Conservation (phyloP, 2,888 invertebrate genomes). For the Philereme transversata region DNA sequence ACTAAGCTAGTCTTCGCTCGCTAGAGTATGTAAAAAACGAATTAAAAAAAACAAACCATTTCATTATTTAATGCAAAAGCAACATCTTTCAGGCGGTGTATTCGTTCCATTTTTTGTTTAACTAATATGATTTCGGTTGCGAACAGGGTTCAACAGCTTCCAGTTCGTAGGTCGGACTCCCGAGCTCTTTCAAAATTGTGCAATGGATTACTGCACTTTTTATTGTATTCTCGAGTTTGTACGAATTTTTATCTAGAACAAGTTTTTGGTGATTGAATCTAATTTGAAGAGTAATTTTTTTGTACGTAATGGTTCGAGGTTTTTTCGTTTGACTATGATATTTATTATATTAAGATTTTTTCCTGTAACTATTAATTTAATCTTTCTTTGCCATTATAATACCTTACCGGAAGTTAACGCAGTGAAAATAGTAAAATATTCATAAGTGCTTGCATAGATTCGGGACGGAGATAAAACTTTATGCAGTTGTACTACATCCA, state of each 20-base stretch:
- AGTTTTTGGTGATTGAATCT: slow-evolving; percentile 1
- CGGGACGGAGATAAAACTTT: slow-evolving; percentile 35
- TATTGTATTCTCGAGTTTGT: slow-evolving; percentile 4
- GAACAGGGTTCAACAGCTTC: slow-evolving; percentile 29
- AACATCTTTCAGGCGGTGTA: no score
- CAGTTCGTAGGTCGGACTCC: slow-evolving; percentile 27
- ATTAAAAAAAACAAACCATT: no score
- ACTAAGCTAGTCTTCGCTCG: no score
- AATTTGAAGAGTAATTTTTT: neutral
- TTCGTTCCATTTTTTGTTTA: slow-evolving; percentile 4
- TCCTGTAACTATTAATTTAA: neutral
- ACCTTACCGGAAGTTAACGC: slow-evolving; percentile 10
- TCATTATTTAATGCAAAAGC: no score
- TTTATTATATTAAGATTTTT: no score
- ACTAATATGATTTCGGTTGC: slow-evolving; percentile 10
- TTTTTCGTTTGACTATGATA: no score
- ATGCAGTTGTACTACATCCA: slow-evolving; percentile 36
- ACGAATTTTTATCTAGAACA: neutral
- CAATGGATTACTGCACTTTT: slow-evolving; percentile 14
- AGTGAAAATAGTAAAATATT: slow-evolving; percentile 29
- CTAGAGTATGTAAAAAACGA: no score
- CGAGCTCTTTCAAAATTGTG: slow-evolving; percentile 18
- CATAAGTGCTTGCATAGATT: slow-evolving; percentile 25
- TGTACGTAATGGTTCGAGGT: neutral
- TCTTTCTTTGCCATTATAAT: neutral